Conservation (phyloP, 1,140 invertebrate genomes). For the Pseudomyrmex concolor region DNA sequence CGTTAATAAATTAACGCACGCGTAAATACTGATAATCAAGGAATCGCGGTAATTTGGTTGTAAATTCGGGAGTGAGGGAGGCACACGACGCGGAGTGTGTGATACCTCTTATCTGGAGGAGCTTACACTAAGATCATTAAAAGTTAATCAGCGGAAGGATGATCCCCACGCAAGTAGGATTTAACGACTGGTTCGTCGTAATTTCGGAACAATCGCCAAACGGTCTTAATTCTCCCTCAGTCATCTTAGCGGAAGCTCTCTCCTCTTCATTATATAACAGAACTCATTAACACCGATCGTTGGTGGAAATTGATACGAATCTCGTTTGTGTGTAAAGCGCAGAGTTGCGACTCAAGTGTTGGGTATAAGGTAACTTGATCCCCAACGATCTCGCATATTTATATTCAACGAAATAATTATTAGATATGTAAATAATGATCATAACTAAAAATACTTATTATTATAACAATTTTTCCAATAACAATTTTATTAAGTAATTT, state of each 20-base stretch:
- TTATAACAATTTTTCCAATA: too few relatives aligned
- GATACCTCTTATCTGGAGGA: not conserved
- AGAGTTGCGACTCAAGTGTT: too few relatives aligned
- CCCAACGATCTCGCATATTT: too few relatives aligned
- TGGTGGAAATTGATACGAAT: conserved; percentile 38
- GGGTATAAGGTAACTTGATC: too few relatives aligned
- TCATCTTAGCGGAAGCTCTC: conserved; percentile 25
- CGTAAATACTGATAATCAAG: not conserved
- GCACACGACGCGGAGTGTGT: too few relatives aligned
- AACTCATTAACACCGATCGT: conserved; percentile 47
- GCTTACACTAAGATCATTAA: conserved; percentile 35
- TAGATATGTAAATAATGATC: too few relatives aligned
- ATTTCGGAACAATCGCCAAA: conserved; percentile 30
- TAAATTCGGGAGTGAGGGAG: too few relatives aligned
- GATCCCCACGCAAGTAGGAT: conserved; percentile 4
- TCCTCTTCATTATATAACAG: conserved; percentile 22
- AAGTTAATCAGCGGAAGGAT: conserved; percentile 32
- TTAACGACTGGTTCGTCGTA: conserved; percentile 40
- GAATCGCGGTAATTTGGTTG: too few relatives aligned
- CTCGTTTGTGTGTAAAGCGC: not conserved
- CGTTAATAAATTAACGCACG: conserved; percentile 27
- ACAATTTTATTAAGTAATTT: too few relatives aligned
- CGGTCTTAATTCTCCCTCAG: conserved; percentile 22
- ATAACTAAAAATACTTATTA: too few relatives aligned
- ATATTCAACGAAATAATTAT: too few relatives aligned